phyloP scores from a whole-genome alignment of 1,140 invertebrate species.

The Sarcophaga peregrina region DNA sequence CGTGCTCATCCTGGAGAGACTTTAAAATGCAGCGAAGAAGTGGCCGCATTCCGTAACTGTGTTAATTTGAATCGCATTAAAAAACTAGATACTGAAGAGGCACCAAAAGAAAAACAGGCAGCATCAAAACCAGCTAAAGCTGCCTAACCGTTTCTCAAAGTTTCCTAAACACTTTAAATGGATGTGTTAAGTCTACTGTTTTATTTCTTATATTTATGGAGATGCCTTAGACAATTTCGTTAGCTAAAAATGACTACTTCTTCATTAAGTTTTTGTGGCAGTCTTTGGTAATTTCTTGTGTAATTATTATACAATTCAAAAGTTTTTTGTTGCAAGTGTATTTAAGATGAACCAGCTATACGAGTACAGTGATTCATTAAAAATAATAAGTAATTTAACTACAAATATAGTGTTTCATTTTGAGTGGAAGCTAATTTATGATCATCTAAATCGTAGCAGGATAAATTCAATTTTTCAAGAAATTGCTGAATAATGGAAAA shows the following conservation, averaged over 20 bases:
- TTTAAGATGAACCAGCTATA: background rate
- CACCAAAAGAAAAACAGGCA: background rate
- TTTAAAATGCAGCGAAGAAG: constrained; percentile 68
- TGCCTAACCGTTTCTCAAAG: constrained; percentile 42
- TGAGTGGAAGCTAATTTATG: too few relatives aligned
- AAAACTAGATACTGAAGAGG: constrained; percentile 50
- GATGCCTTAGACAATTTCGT: background rate
- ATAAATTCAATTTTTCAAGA: too few relatives aligned
- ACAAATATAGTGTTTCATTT: too few relatives aligned
- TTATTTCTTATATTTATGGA: background rate
- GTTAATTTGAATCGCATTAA: constrained; percentile 67
- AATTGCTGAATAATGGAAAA: too few relatives aligned
- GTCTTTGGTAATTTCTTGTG: background rate
- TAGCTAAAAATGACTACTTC: background rate
- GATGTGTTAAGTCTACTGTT: constrained; percentile 1
- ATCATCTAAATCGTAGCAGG: too few relatives aligned
- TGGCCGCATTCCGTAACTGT: constrained; percentile 69
- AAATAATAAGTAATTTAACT: too few relatives aligned
- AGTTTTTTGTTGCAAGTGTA: constrained; percentile 11
- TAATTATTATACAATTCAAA: background rate
- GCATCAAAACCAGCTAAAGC: constrained; percentile 44
- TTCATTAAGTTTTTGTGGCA: background rate
- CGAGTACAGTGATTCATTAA: too few relatives aligned
- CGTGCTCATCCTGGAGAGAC: constrained; percentile 69
- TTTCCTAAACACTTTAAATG: background rate